These are phyloP conservation scores for Boloria selene DNA, from an alignment of 2,888 invertebrate species.

Conservation along the genomic window DNA sequence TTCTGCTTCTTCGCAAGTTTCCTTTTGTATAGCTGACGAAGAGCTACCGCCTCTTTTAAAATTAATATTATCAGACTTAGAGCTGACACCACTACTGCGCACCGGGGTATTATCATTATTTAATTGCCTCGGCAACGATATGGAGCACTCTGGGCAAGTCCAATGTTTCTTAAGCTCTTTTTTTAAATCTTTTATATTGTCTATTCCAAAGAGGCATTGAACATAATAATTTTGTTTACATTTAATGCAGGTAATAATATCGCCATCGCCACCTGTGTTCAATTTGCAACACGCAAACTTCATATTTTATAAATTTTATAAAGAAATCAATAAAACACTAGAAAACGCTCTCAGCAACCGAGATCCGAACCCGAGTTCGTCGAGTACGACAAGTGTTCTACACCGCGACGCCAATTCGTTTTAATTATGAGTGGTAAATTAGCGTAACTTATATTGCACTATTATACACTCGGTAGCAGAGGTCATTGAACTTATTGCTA, in stretches of 20 bases:
- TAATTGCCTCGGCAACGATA: neutral
- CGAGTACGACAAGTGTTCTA: too few species aligned
- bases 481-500: too few species aligned
- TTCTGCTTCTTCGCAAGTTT: too few species aligned
- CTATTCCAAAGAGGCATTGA: conserved; percentile 8
- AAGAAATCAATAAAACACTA: too few species aligned
- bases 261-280: neutral
- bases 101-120: conserved; percentile 6
- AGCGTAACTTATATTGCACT: too few species aligned
- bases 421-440: too few species aligned
- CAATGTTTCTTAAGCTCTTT: neutral
- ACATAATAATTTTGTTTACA: conserved; percentile 8
- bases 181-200: neutral
- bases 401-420: too few species aligned
- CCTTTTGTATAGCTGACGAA: too few species aligned
- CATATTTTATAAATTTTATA: neutral
- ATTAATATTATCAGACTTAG: neutral
- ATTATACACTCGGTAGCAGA: too few species aligned
- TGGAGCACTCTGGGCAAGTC: conserved; percentile 2
- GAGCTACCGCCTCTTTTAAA: neutral
- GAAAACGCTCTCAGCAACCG: too few species aligned
- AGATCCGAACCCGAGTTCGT: too few species aligned
- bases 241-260: conserved; percentile 1
- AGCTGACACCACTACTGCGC: neutral
- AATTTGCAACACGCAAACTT: conserved; percentile 1